Conservation (phyloP, 2,797 vertebrate species). For the Scolopax rusticola region DNA sequence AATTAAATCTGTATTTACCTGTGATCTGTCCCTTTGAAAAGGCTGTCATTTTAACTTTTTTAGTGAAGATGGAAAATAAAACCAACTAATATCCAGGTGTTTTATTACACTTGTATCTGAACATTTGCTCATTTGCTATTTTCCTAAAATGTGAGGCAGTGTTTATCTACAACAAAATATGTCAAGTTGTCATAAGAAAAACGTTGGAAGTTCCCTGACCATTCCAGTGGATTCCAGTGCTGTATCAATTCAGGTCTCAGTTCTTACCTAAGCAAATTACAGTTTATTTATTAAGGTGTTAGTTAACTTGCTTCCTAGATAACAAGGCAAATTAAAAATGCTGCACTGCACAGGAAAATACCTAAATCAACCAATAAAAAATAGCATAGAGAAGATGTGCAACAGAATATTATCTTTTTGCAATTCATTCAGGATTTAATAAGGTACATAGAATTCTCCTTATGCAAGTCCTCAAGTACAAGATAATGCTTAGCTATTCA, state of each 20-base stretch:
- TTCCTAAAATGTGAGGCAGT: background rate
- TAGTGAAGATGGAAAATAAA: background rate
- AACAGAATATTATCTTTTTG: background rate
- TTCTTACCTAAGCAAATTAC: background rate
- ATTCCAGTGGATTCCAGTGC: background rate
- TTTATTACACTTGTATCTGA: background rate
- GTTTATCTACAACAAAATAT: background rate
- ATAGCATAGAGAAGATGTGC: background rate
- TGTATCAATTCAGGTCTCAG: background rate
- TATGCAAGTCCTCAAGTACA: background rate
- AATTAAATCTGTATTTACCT: background rate
- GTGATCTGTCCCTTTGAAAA: background rate
- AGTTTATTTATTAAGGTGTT: background rate
- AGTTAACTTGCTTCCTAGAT: background rate
- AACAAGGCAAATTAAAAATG: background rate
- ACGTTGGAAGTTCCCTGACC: background rate
- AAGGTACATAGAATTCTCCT: background rate
- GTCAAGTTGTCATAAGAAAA: background rate
- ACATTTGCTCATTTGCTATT: rapidly evolving
- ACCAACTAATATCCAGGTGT: background rate
- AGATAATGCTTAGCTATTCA: background rate
- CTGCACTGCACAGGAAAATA: background rate
- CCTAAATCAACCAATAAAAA: background rate
- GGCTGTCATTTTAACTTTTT: background rate
- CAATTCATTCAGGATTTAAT: background rate